phyloP scores from a whole-genome alignment of 1,140 invertebrate genomes.

The Psix sp. region DNA sequence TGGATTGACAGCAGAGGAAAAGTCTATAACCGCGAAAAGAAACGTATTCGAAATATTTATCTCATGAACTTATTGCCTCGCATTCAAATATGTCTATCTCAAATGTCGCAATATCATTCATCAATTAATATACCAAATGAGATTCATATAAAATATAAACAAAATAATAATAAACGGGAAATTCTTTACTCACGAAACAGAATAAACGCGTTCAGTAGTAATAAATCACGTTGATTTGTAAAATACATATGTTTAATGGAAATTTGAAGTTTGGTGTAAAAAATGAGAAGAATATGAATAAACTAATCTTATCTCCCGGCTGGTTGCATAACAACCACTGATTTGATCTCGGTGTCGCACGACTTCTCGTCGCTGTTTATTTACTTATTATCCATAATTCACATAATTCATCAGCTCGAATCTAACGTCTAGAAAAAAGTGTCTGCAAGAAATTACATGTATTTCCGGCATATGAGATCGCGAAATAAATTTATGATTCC shows the following conservation, averaged over 20 bases:
- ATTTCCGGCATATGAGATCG: slow-evolving; percentile 6
- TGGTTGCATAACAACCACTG: slow-evolving; percentile 50
- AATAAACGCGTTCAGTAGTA: slow-evolving; percentile 25
- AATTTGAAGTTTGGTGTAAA: slow-evolving; percentile 50
- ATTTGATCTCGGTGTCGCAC: slow-evolving; percentile 40
- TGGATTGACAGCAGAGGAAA: slow-evolving; percentile 6
- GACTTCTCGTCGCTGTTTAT: slow-evolving; percentile 36
- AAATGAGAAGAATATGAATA: slow-evolving; percentile 52
- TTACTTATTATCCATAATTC: slow-evolving; percentile 37
- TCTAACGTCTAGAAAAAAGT: too few relatives aligned
- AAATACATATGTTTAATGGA: slow-evolving; percentile 53
- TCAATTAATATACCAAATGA: slow-evolving; percentile 27
- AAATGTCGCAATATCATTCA: slow-evolving; percentile 28
- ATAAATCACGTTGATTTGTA: slow-evolving; percentile 30
- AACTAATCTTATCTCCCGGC: slow-evolving; percentile 51
- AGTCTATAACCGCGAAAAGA: neutral
- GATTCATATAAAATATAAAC: slow-evolving; percentile 40
- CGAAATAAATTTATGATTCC: too few relatives aligned
- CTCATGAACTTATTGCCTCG: slow-evolving; percentile 20
- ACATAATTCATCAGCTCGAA: slow-evolving; percentile 30
- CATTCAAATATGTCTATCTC: slow-evolving; percentile 11
- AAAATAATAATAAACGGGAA: slow-evolving; percentile 34
- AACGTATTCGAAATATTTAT: slow-evolving; percentile 14
- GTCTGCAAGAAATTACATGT: neutral
- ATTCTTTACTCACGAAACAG: slow-evolving; percentile 41